Percentiles rank a stretch among this genome's conserved stretches.
These are phyloP conservation scores for Poecile montanus DNA, from an alignment of 2,797 vertebrate species.

Conservation along the genomic window DNA sequence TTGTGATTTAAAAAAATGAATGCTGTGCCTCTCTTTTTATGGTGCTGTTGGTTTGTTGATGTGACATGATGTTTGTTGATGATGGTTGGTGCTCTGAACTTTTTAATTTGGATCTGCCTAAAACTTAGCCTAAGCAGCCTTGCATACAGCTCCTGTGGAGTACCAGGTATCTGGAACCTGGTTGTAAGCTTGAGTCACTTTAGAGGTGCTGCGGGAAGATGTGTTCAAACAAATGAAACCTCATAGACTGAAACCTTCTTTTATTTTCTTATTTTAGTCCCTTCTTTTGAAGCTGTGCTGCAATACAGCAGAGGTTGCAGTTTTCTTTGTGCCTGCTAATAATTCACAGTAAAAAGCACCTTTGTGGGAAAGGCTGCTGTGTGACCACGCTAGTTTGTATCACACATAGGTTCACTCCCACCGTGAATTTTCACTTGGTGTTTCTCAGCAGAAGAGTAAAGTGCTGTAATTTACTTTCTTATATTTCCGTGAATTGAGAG, in stretches of 20 bases:
- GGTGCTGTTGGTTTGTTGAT: neutral
- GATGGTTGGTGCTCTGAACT: neutral
- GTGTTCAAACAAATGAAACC: neutral
- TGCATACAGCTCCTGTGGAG: neutral
- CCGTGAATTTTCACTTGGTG: neutral
- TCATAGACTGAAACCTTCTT: neutral
- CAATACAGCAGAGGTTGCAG: neutral
- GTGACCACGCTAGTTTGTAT: neutral
- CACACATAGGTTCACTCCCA: rapidly evolving
- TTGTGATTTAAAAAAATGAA: neutral
- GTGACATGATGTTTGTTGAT: too few species aligned
- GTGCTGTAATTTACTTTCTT: neutral
- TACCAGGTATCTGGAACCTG: neutral
- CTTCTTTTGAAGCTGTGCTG: neutral
- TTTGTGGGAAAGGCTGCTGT: neutral
- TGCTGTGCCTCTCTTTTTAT: rapidly evolving
- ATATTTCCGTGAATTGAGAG: neutral
- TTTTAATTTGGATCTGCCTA: neutral
- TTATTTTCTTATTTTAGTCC: neutral
- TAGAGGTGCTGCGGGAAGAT: neutral
- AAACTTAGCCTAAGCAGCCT: neutral
- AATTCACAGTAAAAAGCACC: neutral
- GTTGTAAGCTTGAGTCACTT: neutral
- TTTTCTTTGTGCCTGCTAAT: neutral
- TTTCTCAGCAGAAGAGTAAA: neutral